phyloP scores from a whole-genome alignment of 1,140 invertebrate species.

The Drosophila arawakana region DNA sequence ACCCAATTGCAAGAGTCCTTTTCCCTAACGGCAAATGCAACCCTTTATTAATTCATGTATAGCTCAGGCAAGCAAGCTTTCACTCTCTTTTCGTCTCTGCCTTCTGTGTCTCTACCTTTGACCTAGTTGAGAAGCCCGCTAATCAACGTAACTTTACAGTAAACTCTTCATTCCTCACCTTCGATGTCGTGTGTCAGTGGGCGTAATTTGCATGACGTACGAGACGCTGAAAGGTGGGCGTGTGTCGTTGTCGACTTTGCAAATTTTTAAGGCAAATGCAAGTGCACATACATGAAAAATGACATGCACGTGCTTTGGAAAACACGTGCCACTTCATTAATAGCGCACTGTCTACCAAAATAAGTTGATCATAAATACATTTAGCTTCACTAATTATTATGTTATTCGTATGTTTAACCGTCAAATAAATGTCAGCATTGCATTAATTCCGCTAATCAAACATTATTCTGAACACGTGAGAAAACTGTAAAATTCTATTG shows the following conservation, averaged over 20 bases:
- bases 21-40: too few relatives aligned
- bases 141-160: conserved; percentile 71
- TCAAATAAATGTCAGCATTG: neutral
- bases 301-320: conserved; percentile 8
- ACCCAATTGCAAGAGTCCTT: neutral
- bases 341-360: conserved; percentile 23
- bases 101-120: neutral
- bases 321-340: conserved; percentile 54
- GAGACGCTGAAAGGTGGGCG: neutral
- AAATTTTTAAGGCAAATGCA: neutral
- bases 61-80: neutral
- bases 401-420: neutral
- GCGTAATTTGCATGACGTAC: neutral
- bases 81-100: neutral
- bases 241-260: neutral
- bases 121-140: conserved; percentile 38
- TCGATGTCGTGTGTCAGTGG: conserved; percentile 57
- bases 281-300: conserved; percentile 5
- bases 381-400: neutral
- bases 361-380: neutral
- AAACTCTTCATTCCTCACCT: conserved; percentile 26
- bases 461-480: too few relatives aligned
- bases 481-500: too few relatives aligned
- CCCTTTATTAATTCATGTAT: too few relatives aligned
- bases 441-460: neutral